Percentiles rank a stretch among this genome's conserved stretches.
Evolutionary conservation across 2,113 vertebrate species (phyloP).

Genomic region (Oophaga pumilio): DNA sequence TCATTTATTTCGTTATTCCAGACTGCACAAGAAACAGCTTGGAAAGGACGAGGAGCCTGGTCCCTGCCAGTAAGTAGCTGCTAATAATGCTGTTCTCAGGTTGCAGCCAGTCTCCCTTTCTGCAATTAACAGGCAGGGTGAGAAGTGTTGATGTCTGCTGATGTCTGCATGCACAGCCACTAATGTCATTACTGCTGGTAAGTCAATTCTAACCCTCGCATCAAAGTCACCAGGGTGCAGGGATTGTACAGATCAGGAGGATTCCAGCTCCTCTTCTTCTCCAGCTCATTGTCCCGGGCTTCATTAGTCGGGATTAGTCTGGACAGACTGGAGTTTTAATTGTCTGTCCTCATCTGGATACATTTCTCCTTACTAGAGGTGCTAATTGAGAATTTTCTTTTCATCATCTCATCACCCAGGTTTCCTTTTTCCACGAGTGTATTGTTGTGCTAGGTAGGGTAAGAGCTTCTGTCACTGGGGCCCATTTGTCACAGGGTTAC

Average conservation of each 20-base stretch:
- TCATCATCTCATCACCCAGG: slow-evolving; percentile 1
- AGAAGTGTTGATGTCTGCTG: slow-evolving; percentile 52
- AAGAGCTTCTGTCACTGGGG: slow-evolving; percentile 31
- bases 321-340: slow-evolving; percentile 33
- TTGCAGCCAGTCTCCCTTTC: neutral
- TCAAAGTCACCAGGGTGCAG: slow-evolving; percentile 51
- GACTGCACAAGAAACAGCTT: neutral
- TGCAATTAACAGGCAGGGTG: slow-evolving; percentile 39
- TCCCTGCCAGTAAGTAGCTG: neutral
- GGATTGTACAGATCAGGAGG: slow-evolving; percentile 14
- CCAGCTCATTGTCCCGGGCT: slow-evolving; percentile 38
- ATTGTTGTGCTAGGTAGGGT: slow-evolving; percentile 17
- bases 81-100: slow-evolving; percentile 36
- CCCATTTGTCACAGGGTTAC: slow-evolving; percentile 36
- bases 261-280: neutral
- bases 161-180: slow-evolving; percentile 41
- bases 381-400: slow-evolving; percentile 47
- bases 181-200: slow-evolving; percentile 55
- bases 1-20: neutral
- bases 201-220: slow-evolving; percentile 49
- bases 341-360: slow-evolving; percentile 22
- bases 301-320: slow-evolving; percentile 43
- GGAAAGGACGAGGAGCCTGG: neutral
- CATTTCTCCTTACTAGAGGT: slow-evolving; percentile 13
- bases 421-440: neutral